phyloP scores from a whole-genome alignment of 2,113 vertebrate genomes.

The Poicephalus gulielmi region DNA sequence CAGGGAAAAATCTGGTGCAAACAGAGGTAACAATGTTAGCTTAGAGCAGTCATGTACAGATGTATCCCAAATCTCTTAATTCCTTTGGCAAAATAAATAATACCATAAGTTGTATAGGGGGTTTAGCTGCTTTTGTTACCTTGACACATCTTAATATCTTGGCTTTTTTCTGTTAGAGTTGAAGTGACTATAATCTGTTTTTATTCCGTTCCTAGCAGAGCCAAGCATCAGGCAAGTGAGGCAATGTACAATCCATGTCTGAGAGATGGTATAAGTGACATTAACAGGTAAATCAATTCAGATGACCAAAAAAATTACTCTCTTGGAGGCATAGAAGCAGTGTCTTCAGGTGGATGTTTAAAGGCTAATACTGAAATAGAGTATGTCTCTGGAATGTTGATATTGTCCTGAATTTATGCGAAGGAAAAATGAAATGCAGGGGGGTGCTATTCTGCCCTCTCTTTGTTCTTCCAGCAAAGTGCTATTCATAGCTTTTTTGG shows the following conservation, averaged over 20 bases:
- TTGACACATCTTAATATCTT: background rate
- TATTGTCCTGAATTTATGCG: background rate
- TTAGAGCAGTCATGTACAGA: background rate
- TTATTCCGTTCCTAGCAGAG: background rate
- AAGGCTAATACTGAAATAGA: background rate
- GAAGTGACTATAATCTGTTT: background rate
- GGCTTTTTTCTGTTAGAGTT: background rate
- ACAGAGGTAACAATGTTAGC: background rate
- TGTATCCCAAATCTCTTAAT: background rate
- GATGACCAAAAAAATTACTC: background rate
- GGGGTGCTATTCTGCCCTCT: background rate
- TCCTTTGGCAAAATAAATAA: background rate
- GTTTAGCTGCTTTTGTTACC: background rate
- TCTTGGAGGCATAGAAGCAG: background rate
- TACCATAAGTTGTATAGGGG: background rate
- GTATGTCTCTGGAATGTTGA: background rate
- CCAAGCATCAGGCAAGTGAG: background rate
- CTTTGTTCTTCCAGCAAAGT: background rate
- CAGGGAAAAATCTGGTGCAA: background rate
- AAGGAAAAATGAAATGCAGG: background rate
- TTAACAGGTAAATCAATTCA: background rate
- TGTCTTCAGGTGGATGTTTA: background rate
- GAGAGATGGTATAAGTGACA: background rate
- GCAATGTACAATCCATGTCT: background rate
- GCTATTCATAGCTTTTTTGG: background rate